Evolutionary conservation across 2,797 vertebrate genomes (phyloP), one percentile per base, ranked within the genome.

Genomic region (Pseudocheirus occidentalis): DNA sequence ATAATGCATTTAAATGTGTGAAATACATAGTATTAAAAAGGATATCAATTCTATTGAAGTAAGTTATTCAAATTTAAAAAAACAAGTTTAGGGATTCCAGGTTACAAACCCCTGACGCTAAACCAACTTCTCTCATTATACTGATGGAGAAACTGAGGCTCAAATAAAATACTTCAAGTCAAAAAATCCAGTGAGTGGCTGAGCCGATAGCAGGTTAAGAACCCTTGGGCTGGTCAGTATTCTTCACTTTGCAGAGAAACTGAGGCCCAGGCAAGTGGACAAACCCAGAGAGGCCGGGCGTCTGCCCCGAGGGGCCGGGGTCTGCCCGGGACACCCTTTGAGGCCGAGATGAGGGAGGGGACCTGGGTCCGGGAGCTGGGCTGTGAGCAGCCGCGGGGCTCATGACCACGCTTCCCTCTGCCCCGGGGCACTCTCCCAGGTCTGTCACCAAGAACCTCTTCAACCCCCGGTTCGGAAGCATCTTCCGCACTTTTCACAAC

Each of bases 401-500:
- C 0, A 18, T 50, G n/a, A n/a, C 91, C 27, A 13, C 13, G 4
- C 55, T 28, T 40, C 87, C 1, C 0, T 18, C 31, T 3, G 1
- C 29, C n/a, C 6, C 28, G 0, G 0, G 5, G 11, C 54, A 11
- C 10, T 87, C 58, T 90, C 96, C 53, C 93, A 99, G 99, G 96
- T 99, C 98, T 0, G 92, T 99, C 96, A 98, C 99, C 0, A 99
- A 99, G 98, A 99, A 99, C 95, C 97, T 99, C 13, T 99, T 99
- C 98, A 99, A 99, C 18, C 98, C 98, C 0, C 99, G 99, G 94
- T 99, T 99, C 2, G 99, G 99, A 27, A 99, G 99, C 98, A 99
- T 99, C 95, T 99, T 99, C 97, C 98, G 99, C 93, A 99, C 99
- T 73, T 99, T 98, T 97, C 99, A 99, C 97, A 99, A 99, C 96